Evolutionary conservation across 2,113 vertebrate genomes (phyloP).

Genomic region (Rhynchomys soricoides): DNA sequence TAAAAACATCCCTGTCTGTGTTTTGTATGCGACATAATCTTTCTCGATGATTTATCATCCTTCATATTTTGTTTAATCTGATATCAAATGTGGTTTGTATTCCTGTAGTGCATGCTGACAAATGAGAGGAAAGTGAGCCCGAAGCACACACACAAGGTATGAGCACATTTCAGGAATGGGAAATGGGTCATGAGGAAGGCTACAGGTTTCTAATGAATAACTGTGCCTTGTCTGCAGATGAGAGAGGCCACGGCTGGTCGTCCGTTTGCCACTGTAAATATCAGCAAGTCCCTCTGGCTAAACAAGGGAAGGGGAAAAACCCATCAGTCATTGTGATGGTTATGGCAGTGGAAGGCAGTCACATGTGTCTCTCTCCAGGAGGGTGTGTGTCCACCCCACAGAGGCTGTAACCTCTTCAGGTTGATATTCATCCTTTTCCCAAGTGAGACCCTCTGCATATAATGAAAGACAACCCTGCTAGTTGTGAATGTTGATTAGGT

Average conservation of each 20-base stretch:
- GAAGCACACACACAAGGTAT: not conserved
- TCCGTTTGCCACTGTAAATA: slow-evolving; percentile 49
- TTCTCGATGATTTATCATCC: not conserved
- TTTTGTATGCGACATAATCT: not conserved
- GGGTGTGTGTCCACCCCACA: not conserved
- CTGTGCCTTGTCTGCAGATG: not conserved
- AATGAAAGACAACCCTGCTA: not conserved
- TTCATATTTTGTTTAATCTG: slow-evolving; percentile 26
- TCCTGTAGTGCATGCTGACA: not conserved
- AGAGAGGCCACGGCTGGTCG: not conserved
- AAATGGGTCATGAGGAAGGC: not conserved
- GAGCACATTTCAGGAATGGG: slow-evolving; percentile 33
- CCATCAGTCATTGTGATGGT: slow-evolving; percentile 50
- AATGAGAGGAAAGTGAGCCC: not conserved
- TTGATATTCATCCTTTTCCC: not conserved
- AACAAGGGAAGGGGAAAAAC: not conserved
- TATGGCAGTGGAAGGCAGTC: not conserved
- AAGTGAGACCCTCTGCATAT: not conserved
- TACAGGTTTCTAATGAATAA: not conserved
- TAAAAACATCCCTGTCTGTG: not conserved
- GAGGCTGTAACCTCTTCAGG: not conserved
- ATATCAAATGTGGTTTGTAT: slow-evolving; percentile 34
- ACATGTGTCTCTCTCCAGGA: not conserved
- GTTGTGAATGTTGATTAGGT: not conserved
- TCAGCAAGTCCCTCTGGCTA: not conserved